Conservation (phyloP, 2,888 invertebrate genomes). For the Podabrus alpinus region DNA sequence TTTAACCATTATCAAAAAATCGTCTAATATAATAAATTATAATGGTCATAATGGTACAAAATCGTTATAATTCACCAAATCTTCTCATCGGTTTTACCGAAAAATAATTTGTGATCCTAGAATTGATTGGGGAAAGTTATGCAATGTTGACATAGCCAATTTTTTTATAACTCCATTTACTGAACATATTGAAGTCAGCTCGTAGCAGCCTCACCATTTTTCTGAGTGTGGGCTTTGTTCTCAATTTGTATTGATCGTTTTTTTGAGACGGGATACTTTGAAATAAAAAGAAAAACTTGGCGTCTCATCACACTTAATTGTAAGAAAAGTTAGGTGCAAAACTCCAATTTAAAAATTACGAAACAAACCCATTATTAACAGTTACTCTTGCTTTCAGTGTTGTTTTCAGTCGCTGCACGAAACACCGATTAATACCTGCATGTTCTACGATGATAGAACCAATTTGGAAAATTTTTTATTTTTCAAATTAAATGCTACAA, state of each 20-base stretch:
- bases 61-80: too few relatives aligned
- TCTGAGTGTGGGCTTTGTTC: background rate
- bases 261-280: background rate
- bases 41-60: too few relatives aligned
- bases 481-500: background rate
- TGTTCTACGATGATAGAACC: background rate
- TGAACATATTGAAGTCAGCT: too few relatives aligned
- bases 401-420: background rate
- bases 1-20: too few relatives aligned
- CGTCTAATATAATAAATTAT: too few relatives aligned
- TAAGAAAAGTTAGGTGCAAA: background rate
- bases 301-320: background rate
- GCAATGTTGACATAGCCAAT: too few relatives aligned
- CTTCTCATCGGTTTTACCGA: too few relatives aligned
- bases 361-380: background rate
- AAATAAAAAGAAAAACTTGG: background rate
- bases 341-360: background rate
- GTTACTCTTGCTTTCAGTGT: background rate
- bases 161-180: too few relatives aligned
- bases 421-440: background rate
- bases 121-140: too few relatives aligned
- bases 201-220: too few relatives aligned
- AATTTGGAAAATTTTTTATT: background rate
- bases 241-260: background rate
- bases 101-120: too few relatives aligned